phyloP scores from a whole-genome alignment of 2,113 vertebrate species.

The Crotalus tigris region DNA sequence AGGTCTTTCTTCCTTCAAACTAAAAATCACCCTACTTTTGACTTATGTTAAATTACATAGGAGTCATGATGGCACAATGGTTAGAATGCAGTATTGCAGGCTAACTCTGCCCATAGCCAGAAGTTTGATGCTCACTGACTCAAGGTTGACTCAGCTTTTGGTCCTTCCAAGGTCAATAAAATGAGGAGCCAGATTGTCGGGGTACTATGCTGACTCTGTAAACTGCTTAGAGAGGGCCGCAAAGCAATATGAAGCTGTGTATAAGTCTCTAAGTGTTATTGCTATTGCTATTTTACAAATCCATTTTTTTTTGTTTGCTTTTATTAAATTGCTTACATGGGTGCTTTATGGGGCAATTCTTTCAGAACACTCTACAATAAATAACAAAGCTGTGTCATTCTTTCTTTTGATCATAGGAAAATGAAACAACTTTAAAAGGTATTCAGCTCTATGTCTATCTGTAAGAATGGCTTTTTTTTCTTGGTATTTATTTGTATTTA shows the following conservation, averaged over 20 bases:
- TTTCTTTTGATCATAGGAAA: constrained; percentile 68
- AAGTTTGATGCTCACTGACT: too few relatives aligned
- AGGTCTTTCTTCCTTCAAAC: too few relatives aligned
- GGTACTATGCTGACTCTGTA: neutral
- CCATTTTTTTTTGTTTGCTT: neutral
- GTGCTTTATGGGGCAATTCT: constrained; percentile 39
- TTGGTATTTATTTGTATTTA: constrained; percentile 40
- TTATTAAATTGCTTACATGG: neutral
- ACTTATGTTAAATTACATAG: neutral
- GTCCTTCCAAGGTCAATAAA: too few relatives aligned
- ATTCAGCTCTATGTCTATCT: constrained; percentile 67
- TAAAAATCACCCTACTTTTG: neutral
- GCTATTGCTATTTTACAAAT: neutral
- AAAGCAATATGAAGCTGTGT: neutral
- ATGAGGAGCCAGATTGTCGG: too few relatives aligned
- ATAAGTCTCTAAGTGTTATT: neutral
- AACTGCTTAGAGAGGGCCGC: neutral
- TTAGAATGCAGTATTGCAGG: too few relatives aligned
- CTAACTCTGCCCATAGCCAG: too few relatives aligned
- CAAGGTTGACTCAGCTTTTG: too few relatives aligned
- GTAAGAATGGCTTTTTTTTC: constrained; percentile 47
- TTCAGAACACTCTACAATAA: constrained; percentile 64
- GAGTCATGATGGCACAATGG: too few relatives aligned
- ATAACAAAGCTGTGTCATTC: constrained; percentile 68
- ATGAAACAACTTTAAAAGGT: constrained; percentile 72